These are phyloP conservation scores for Pyrocephalus nanus DNA, from an alignment of 2,797 vertebrate species.

Conservation along the genomic window DNA sequence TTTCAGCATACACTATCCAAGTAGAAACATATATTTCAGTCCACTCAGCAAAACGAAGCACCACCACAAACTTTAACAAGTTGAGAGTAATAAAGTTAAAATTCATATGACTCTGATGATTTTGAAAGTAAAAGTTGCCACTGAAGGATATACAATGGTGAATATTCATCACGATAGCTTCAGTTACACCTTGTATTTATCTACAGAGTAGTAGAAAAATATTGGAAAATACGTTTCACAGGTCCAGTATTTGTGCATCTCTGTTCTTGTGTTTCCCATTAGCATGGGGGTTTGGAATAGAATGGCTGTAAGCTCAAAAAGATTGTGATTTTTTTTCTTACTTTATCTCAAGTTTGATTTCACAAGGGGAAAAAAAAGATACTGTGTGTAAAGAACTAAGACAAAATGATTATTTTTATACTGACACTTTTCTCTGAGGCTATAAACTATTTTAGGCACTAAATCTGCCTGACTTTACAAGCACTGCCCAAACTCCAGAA, in stretches of 20 bases:
- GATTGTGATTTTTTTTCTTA: background rate
- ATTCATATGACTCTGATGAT: fast-evolving
- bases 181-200: background rate
- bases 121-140: background rate
- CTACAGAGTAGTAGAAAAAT: background rate
- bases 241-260: background rate
- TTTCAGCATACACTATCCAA: background rate
- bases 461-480: slow-evolving; percentile 42
- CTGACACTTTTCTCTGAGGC: slow-evolving; percentile 35
- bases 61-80: background rate
- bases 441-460: slow-evolving; percentile 43
- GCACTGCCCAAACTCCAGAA: background rate
- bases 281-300: background rate
- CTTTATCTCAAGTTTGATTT: slow-evolving; percentile 4
- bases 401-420: slow-evolving; percentile 38
- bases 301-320: background rate
- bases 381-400: background rate
- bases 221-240: background rate
- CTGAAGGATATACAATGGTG: background rate
- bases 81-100: background rate
- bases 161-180: background rate
- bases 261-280: background rate
- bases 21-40: background rate
- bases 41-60: background rate
- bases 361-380: background rate